These are phyloP conservation scores for Ylistrum balloti DNA, from an alignment of 1,140 invertebrate species.

Conservation along the genomic window DNA sequence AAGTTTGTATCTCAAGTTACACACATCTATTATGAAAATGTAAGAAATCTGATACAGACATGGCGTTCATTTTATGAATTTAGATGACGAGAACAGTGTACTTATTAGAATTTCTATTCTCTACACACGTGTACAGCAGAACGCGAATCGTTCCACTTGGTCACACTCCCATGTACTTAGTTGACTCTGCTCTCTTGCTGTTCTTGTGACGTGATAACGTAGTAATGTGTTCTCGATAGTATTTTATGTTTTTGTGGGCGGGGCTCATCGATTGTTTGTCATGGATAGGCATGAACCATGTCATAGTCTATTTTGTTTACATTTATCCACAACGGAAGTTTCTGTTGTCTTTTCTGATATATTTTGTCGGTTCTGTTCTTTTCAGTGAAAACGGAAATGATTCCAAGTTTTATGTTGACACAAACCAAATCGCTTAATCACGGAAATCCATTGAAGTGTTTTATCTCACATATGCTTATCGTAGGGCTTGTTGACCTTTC, in stretches of 20 bases:
- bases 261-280: slow-evolving; percentile 32
- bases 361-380: not conserved
- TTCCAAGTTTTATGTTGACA: slow-evolving; percentile 40
- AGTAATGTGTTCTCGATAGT: slow-evolving; percentile 9
- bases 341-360: not conserved
- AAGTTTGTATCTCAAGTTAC: too few relatives aligned
- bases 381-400: slow-evolving; percentile 30
- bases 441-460: slow-evolving; percentile 50
- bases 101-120: too few relatives aligned
- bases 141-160: not conserved
- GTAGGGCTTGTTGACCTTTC: slow-evolving; percentile 66
- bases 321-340: not conserved
- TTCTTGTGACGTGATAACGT: slow-evolving; percentile 26
- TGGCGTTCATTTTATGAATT: too few relatives aligned
- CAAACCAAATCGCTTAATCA: not conserved
- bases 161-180: slow-evolving; percentile 12
- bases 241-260: slow-evolving; percentile 38
- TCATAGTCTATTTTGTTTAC: not conserved
- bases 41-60: too few relatives aligned
- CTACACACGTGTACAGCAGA: not conserved
- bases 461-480: slow-evolving; percentile 55
- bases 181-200: not conserved
- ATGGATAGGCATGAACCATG: not conserved
- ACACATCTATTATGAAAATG: too few relatives aligned
- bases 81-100: too few relatives aligned